phyloP scores from a whole-genome alignment of 1,140 invertebrate genomes.

The Pemphigus obesinymphae region DNA sequence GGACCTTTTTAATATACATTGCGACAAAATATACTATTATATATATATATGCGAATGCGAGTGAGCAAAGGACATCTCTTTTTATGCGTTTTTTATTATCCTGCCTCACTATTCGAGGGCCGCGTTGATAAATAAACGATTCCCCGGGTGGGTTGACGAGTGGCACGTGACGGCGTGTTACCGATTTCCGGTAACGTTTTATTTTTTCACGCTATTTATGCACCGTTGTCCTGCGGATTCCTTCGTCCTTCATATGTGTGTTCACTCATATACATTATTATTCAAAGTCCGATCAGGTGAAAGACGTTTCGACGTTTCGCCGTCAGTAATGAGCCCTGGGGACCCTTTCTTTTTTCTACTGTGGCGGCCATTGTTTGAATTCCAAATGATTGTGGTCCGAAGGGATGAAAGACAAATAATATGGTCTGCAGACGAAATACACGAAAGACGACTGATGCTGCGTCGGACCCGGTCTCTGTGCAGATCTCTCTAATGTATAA shows the following conservation, averaged over 20 bases:
- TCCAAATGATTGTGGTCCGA: background rate
- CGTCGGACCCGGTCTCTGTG: too few relatives aligned
- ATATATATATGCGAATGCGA: too few relatives aligned
- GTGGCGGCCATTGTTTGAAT: slow-evolving; percentile 32
- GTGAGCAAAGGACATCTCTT: too few relatives aligned
- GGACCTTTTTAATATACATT: too few relatives aligned
- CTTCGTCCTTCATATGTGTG: background rate
- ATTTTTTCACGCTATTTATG: background rate
- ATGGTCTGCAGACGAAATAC: too few relatives aligned
- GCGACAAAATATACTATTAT: too few relatives aligned
- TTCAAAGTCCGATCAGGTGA: slow-evolving; percentile 40
- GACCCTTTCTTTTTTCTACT: slow-evolving; percentile 11
- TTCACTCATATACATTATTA: background rate
- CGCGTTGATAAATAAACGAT: too few relatives aligned
- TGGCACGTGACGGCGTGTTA: slow-evolving; percentile 22
- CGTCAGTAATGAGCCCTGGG: slow-evolving; percentile 28
- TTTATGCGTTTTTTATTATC: too few relatives aligned
- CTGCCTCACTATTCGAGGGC: too few relatives aligned
- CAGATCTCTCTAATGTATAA: too few relatives aligned
- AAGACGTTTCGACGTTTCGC: slow-evolving; percentile 31
- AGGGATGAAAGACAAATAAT: too few relatives aligned
- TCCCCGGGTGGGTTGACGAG: background rate
- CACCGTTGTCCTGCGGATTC: background rate
- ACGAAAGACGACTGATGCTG: too few relatives aligned
- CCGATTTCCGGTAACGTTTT: slow-evolving; percentile 8